Evolutionary conservation across 2,888 invertebrate genomes (phyloP).

Genomic region (Trilocha varians): DNA sequence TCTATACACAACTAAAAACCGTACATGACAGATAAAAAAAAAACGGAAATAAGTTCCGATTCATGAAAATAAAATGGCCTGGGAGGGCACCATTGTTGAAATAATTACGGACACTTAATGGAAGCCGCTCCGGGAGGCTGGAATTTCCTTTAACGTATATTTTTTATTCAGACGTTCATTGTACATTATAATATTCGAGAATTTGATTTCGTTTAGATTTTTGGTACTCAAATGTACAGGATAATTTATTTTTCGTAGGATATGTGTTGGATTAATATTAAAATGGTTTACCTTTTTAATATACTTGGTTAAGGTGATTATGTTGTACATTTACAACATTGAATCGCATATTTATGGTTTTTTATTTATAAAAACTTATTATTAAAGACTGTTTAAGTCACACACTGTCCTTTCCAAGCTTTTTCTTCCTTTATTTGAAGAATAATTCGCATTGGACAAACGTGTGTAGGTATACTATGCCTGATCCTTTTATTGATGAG

Average conservation of each 20-base stretch:
- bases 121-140: conserved; percentile 19
- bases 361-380: no score
- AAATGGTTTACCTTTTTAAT: background rate
- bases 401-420: no score
- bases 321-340: background rate
- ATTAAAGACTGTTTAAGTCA: no score
- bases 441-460: no score
- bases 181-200: background rate
- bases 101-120: conserved; percentile 29
- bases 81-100: conserved; percentile 19
- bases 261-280: no score
- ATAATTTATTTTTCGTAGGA: no score
- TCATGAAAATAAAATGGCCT: conserved; percentile 9
- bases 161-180: conserved; percentile 7
- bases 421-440: no score
- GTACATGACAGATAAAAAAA: conserved; percentile 5
- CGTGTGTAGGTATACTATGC: no score
- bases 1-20: conserved; percentile 2
- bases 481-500: no score
- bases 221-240: background rate
- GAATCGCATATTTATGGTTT: no score
- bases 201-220: background rate
- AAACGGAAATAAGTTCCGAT: conserved; percentile 2
- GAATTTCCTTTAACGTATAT: conserved; percentile 14
- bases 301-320: background rate